phyloP scores from a whole-genome alignment of 2,797 vertebrate species.

The Echiichthys vipera region DNA sequence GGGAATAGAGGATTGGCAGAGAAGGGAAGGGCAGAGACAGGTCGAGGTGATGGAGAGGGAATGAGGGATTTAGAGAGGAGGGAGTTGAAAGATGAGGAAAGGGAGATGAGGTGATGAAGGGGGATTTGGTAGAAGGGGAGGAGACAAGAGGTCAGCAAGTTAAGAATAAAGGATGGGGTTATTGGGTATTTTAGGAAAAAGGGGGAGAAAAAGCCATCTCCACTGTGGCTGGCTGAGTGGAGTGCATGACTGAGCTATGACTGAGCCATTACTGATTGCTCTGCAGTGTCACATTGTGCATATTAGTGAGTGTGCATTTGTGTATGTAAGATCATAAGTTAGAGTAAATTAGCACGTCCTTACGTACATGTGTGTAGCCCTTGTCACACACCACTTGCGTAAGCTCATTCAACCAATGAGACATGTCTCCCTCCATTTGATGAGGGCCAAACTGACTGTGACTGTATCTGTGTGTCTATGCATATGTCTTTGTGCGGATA shows the following conservation, averaged over 20 bases:
- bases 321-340: slow-evolving; percentile 22
- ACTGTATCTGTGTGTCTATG: slow-evolving; percentile 4
- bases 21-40: slow-evolving; percentile 52
- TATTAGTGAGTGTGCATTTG: slow-evolving; percentile 36
- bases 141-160: slow-evolving; percentile 50
- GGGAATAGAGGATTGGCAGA: slow-evolving; percentile 58
- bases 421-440: slow-evolving; percentile 50
- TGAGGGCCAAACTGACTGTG: slow-evolving; percentile 31
- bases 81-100: slow-evolving; percentile 48
- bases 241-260: slow-evolving; percentile 51
- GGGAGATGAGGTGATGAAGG: slow-evolving; percentile 42
- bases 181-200: slow-evolving; percentile 36
- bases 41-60: slow-evolving; percentile 66
- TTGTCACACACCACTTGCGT: slow-evolving; percentile 5
- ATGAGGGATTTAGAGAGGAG: slow-evolving; percentile 49
- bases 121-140: slow-evolving; percentile 37
- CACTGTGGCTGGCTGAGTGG: slow-evolving; percentile 27
- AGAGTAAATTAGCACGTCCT: slow-evolving; percentile 17
- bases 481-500: slow-evolving; percentile 12
- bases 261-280: slow-evolving; percentile 57
- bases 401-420: slow-evolving; percentile 58
- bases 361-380: slow-evolving; percentile 12
- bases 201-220: slow-evolving; percentile 51
- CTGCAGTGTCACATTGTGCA: slow-evolving; percentile 42
- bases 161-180: slow-evolving; percentile 37